phyloP scores from a whole-genome alignment of 2,797 vertebrate genomes.

The Scleropages formosus region DNA sequence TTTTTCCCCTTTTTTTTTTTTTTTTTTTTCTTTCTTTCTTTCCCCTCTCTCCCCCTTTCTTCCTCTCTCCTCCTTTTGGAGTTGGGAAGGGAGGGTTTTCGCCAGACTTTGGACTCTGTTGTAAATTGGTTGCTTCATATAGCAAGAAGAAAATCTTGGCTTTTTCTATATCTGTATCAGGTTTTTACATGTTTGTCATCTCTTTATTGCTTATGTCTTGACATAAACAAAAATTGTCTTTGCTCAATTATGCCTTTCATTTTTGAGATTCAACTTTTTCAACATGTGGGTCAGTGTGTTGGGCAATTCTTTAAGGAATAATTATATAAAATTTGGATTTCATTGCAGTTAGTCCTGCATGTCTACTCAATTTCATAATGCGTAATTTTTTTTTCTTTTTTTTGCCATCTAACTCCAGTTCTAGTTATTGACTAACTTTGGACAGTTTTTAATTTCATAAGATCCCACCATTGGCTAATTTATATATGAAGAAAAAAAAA shows the following conservation, averaged over 20 bases:
- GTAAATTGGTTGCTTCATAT: slow-evolving; percentile 75
- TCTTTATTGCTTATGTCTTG: slow-evolving; percentile 75
- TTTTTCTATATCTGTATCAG: slow-evolving; percentile 77
- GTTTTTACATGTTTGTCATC: slow-evolving; percentile 79
- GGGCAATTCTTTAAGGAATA: slow-evolving; percentile 17
- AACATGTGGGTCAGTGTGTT: slow-evolving; percentile 8
- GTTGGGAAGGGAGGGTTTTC: slow-evolving; percentile 43
- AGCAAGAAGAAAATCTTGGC: slow-evolving; percentile 67
- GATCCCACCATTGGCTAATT: slow-evolving; percentile 26
- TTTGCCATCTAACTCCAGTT: slow-evolving; percentile 8
- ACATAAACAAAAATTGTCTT: slow-evolving; percentile 72
- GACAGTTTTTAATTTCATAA: slow-evolving; percentile 4
- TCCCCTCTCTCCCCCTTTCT: no score
- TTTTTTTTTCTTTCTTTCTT: no score
- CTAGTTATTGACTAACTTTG: slow-evolving; percentile 21
- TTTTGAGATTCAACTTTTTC: neutral
- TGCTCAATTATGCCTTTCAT: slow-evolving; percentile 56
- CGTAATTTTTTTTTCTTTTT: slow-evolving; percentile 4
- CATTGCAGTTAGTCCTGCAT: slow-evolving; percentile 15
- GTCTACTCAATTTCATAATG: slow-evolving; percentile 24
- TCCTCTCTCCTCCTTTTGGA: slow-evolving; percentile 43
- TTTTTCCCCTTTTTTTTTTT: no score
- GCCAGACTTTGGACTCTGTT: slow-evolving; percentile 64
- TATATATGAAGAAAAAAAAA: neutral
- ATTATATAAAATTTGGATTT: slow-evolving; percentile 19